Evolutionary conservation across 2,888 invertebrate genomes (phyloP), one percentile per base, ranked within the genome.

Genomic region (Melolontha melolontha): DNA sequence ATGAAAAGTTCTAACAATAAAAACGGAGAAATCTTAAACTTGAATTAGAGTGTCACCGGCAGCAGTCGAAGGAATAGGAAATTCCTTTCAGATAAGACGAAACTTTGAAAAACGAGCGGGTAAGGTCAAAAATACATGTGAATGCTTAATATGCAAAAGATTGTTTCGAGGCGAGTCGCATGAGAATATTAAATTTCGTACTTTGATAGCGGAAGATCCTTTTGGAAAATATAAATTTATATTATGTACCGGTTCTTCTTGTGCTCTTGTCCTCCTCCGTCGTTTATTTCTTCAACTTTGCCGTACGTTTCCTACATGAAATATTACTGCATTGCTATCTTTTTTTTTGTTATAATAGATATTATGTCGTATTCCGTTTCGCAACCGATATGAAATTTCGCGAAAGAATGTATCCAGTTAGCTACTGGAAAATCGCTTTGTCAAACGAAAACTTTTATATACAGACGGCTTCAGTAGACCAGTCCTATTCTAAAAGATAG

Each of bases 1-100:
- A 76, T 75, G 75, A 74, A 76, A 76, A 76, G 71, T 76, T 75
- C 73, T 71, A 67, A 73, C 71, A 73, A 72, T 73, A 72, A 72
- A 66, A 71, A 64, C 72, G 72, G 73, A 70, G 71, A 75, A 77
- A 78, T 78, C 77, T 80, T 79, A 78, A 79, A 80, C 77, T 79
- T 78, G 79, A 78, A 80, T 80, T 78, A 79, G 76, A 79, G 76
- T 80, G 79, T 80, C 79, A 79, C 77, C 76, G 75, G 74, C 79
- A 79, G 74, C 79, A 79, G 79, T 77, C 78, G 77, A 78, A 77
- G 77, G 77, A 78, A 79, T 77, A 77, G 76, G 78, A 76, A 78
- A 79, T 76, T 78, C 76, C 69, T 73, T 76, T 75, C 74, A 76
- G 77, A 79, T 78, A 76, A 78, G 69, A 64, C 66, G 69, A 68